These are phyloP conservation scores for Lethocerus indicus DNA, from an alignment of 1,140 invertebrate genomes.

Conservation along the genomic window DNA sequence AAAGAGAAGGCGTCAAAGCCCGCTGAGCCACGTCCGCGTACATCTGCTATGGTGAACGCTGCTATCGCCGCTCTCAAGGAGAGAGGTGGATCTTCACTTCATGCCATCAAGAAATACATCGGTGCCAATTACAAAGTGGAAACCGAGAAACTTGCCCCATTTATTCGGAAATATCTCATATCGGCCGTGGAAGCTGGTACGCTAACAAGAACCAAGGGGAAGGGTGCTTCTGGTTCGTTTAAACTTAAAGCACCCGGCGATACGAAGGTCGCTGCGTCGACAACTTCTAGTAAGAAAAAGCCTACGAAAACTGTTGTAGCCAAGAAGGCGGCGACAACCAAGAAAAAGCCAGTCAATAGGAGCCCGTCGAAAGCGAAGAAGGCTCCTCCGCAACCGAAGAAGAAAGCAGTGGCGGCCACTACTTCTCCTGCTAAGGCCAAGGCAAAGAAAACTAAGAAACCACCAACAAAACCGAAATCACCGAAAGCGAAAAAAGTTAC, in stretches of 20 bases:
- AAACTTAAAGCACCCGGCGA: slow-evolving; percentile 20
- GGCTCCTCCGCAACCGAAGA: slow-evolving; percentile 5
- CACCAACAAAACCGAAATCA: slow-evolving; percentile 12
- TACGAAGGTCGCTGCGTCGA: slow-evolving; percentile 3
- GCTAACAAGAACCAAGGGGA: slow-evolving; percentile 27
- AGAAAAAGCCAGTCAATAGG: slow-evolving; percentile 10
- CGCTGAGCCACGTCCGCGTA: slow-evolving; percentile 20
- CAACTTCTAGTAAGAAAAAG: not conserved
- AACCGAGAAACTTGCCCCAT: slow-evolving; percentile 24
- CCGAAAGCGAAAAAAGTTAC: slow-evolving; percentile 17
- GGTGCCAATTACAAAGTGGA: slow-evolving; percentile 28
- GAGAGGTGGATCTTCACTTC: slow-evolving; percentile 30
- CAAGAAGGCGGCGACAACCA: slow-evolving; percentile 14
- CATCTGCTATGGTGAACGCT: slow-evolving; percentile 26
- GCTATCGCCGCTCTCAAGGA: slow-evolving; percentile 34
- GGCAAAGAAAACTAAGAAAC: slow-evolving; percentile 15
- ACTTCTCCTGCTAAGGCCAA: not conserved
- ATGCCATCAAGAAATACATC: slow-evolving; percentile 38
- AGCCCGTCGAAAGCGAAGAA: slow-evolving; percentile 16
- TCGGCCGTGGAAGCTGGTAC: slow-evolving; percentile 23
- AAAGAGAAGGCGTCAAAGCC: slow-evolving; percentile 16
- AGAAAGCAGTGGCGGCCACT: not conserved
- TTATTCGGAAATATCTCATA: slow-evolving; percentile 27
- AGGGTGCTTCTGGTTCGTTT: slow-evolving; percentile 29
- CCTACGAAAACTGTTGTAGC: slow-evolving; percentile 6